Percentiles rank a stretch among this genome's conserved stretches.
Evolutionary conservation across 2,113 vertebrate genomes (phyloP).

Genomic region (Todiramphus chloris): DNA sequence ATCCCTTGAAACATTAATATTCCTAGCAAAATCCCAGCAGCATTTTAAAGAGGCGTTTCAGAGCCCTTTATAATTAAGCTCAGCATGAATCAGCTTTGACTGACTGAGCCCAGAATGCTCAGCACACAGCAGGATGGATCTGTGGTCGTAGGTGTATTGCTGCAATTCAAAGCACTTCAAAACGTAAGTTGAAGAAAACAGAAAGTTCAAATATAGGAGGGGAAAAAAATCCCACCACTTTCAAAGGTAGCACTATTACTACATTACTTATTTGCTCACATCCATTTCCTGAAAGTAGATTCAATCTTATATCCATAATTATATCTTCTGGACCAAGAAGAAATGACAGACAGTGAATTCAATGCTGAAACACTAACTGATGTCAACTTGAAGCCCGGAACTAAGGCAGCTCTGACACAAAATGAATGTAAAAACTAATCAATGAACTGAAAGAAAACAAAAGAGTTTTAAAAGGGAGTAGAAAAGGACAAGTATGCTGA

Average conservation of each 20-base stretch:
- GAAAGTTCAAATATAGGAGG: neutral
- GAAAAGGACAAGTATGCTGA: neutral
- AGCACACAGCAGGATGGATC: neutral
- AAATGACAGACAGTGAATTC: neutral
- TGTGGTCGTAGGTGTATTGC: accelerated
- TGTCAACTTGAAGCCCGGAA: neutral
- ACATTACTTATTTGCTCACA: neutral
- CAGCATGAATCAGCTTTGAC: conserved; percentile 24
- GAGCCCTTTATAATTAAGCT: neutral
- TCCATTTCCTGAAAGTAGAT: neutral
- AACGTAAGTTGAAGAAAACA: neutral
- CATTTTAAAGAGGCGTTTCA: neutral
- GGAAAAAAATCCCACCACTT: neutral
- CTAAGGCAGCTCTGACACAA: neutral
- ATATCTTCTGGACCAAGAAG: neutral
- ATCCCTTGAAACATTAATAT: neutral
- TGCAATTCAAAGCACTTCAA: neutral
- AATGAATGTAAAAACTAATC: neutral
- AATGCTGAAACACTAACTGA: neutral
- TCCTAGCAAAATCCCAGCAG: neutral
- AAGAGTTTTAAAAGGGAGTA: neutral
- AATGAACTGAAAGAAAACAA: neutral
- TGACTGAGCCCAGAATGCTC: neutral
- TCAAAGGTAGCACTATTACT: neutral
- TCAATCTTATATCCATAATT: neutral